Percentiles rank a stretch among this genome's conserved stretches.
These are phyloP conservation scores for Amphiura filiformis DNA, from an alignment of 35 echinoderm and acorn worm genomes.

Conservation along the genomic window DNA sequence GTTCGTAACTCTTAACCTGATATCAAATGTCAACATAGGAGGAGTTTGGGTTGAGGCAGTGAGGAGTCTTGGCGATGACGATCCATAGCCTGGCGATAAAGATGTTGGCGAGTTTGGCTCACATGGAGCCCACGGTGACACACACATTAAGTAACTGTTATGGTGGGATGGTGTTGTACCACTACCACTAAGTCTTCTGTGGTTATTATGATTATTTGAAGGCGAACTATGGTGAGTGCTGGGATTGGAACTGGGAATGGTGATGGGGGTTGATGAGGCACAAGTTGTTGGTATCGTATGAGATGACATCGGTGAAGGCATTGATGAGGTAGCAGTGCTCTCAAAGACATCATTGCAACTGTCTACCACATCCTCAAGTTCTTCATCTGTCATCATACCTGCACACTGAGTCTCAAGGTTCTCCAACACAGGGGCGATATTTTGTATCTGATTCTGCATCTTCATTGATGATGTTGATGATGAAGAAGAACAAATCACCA, in stretches of 20 bases:
- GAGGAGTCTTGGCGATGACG: conserved; percentile 56
- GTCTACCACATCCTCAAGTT: conserved; percentile 41
- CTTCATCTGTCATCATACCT: not conserved
- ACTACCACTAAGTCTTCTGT: conserved; percentile 19
- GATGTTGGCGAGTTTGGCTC: conserved; percentile 48
- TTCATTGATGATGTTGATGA: not conserved
- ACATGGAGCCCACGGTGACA: conserved; percentile 49
- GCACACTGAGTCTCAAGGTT: not conserved
- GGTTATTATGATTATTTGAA: too few relatives aligned
- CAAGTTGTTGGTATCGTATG: not conserved
- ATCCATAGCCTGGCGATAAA: conserved; percentile 83
- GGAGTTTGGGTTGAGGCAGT: conserved; percentile 63
- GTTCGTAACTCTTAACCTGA: not conserved
- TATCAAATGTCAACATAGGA: conserved; percentile 37
- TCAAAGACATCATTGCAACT: conserved; percentile 38
- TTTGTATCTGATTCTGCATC: not conserved
- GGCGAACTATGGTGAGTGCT: not conserved
- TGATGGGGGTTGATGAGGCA: conserved; percentile 45
- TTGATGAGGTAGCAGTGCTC: not conserved
- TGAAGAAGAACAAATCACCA: not conserved
- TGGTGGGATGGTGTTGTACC: conserved; percentile 44
- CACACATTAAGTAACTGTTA: conserved; percentile 35
- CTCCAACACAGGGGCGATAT: not conserved
- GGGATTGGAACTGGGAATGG: conserved; percentile 40
- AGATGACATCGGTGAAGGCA: not conserved